These are phyloP conservation scores for Monochamus alternatus DNA, from an alignment of 2,888 invertebrate genomes.

Conservation along the genomic window DNA sequence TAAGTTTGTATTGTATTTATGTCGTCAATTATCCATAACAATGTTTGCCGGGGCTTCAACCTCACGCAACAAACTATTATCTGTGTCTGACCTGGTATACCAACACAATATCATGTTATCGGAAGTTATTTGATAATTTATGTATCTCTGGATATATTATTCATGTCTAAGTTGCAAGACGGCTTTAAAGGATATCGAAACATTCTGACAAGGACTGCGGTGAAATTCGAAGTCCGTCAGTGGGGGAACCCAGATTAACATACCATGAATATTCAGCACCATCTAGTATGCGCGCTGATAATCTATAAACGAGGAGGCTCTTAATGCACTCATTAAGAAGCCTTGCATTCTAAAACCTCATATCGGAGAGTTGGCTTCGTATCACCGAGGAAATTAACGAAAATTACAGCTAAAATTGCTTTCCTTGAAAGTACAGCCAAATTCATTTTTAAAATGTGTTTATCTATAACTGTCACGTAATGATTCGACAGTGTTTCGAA, in stretches of 20 bases:
- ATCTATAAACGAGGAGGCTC: slow-evolving; percentile 14
- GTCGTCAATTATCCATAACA: neutral
- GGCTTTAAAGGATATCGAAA: slow-evolving; percentile 41
- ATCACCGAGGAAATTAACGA: neutral
- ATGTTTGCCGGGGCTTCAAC: neutral
- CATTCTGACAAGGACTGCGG: slow-evolving; percentile 30
- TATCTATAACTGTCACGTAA: no score
- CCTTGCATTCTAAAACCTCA: neutral
- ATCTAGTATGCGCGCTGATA: slow-evolving; percentile 22
- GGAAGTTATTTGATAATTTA: slow-evolving; percentile 35
- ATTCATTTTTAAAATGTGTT: no score
- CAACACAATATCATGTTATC: slow-evolving; percentile 9
- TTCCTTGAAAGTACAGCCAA: no score
- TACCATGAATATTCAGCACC: slow-evolving; percentile 33
- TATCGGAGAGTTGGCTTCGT: neutral
- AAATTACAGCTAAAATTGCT: neutral
- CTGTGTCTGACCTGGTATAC: slow-evolving; percentile 10
- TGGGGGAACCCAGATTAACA: slow-evolving; percentile 28
- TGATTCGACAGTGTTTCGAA: no score
- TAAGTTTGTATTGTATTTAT: no score
- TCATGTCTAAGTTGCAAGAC: slow-evolving; percentile 42
- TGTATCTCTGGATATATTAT: slow-evolving; percentile 40
- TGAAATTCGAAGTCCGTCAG: slow-evolving; percentile 38
- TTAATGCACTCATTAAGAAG: slow-evolving; percentile 24
- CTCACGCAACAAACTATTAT: neutral